Conservation (phyloP, 2,797 vertebrate genomes). For the Pantherophis vulpinus region DNA sequence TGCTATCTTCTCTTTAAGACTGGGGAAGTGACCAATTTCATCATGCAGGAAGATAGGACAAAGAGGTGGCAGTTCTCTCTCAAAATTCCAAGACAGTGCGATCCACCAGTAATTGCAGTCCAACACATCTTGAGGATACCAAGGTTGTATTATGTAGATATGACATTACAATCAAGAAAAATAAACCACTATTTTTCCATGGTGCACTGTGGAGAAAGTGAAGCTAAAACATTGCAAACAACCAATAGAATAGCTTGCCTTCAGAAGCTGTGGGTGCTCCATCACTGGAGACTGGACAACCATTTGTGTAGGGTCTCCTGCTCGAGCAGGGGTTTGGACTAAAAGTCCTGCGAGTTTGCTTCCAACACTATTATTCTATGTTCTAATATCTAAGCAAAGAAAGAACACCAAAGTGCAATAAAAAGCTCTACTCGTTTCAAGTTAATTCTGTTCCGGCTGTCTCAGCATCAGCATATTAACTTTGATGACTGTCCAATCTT, state of each 20-base stretch:
- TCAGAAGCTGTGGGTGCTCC: neutral
- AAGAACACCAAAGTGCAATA: neutral
- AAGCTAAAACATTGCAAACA: neutral
- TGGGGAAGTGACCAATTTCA: neutral
- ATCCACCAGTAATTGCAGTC: neutral
- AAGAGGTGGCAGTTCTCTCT: neutral
- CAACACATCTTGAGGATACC: neutral
- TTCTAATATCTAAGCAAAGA: neutral
- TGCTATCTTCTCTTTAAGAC: neutral
- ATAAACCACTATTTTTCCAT: neutral
- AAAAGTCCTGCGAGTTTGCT: neutral
- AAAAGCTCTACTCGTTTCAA: neutral
- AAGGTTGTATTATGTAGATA: neutral
- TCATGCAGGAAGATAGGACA: neutral
- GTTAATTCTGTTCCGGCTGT: neutral
- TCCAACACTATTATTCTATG: neutral
- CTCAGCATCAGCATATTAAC: neutral
- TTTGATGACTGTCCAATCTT: neutral
- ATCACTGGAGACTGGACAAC: neutral
- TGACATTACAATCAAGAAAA: neutral
- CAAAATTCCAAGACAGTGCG: neutral
- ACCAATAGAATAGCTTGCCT: neutral
- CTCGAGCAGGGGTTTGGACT: neutral
- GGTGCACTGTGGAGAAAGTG: neutral
- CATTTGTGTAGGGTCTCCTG: neutral